Evolutionary conservation across 2,888 invertebrate genomes (phyloP), one percentile per base, ranked within the genome.

Genomic region (Alloplasta piceator): DNA sequence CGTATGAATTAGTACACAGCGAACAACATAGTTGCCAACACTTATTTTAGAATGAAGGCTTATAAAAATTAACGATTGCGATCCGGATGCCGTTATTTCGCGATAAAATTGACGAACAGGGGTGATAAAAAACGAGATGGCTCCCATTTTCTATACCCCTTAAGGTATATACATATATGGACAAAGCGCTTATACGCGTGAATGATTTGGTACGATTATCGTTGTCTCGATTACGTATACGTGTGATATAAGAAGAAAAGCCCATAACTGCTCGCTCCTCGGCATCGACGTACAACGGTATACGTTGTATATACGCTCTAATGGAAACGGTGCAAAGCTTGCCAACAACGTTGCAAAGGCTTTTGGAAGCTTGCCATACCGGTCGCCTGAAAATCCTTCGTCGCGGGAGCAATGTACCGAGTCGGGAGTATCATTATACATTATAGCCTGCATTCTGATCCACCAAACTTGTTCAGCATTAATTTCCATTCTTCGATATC

Each of bases 321-420:
- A 81, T 81, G 80, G 80, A 77, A 81, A 81, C 66, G 77, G 64
- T 77, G 60, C 64, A 70, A 73, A 14, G 80, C 68, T 77, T 83
- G 84, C 84, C 83, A 82, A 80, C 79, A 80, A 58, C 73, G 72
- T 43, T 66, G 80, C 66, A 78, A 82, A 80, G 82, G 78, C 78
- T 83, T 72, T 77, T 83, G 85, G 85, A 85, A 82, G 82, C 71
- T 74, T 84, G 85, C 84, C 84, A 77, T 70, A 77, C 52, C 58
- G 6, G 64, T 66, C 52, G 70, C 12, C 77, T 46, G 50, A 60
- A 77, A 73, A 77, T 74, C 38, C 56, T 70, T 41, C 38, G 26
- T 63, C 6, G 14, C 14, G 52, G 63, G 43, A 70, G 64, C 52
- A 61, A 56, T 50, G 67, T 63, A 76, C 38, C 16, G 41, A 9